Evolutionary conservation across 2,113 vertebrate genomes (phyloP), one percentile per base, ranked within the genome.

Genomic region (Diphyllodes magnificus): DNA sequence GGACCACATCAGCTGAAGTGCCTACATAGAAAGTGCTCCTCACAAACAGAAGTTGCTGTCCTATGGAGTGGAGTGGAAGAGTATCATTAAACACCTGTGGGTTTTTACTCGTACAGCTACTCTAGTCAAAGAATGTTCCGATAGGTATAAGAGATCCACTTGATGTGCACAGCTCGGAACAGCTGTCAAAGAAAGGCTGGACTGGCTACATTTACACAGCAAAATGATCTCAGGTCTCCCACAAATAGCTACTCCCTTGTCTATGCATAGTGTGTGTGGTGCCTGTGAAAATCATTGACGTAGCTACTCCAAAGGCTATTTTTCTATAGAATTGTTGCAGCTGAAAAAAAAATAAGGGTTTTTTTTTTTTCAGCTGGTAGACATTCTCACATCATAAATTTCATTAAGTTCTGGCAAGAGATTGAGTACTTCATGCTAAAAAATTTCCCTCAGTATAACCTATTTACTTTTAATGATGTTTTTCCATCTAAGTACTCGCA

Each of bases 391-490:
- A 16, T 56, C 21, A 66, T 86, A 94, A 86, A 86, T 86, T 57
- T 50, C 19, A 91, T 84, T 88, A 81, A 40, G 9, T 76, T 94
- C 42, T 88, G 44, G 50, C 35, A 93, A 82, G 35, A 81, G n/a
- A 60, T 8, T 24, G 57, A 81, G 22, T 82, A 47, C 11, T 14
- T 90, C 44, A 61, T 39, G 23, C 68, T 92, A 88, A 95, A 95
- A 84, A 61, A 60, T 31, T 66, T 40, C 63, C 49, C 11, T 56
- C 49, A 31, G 6, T 79, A 53, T 57, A 65, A 45, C 72, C 37
- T 81, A 19, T 82, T 88, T 79, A 68, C 11, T 78, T 95, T 86
- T 93, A 92, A 91, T 76, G 12, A 57, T 81, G 37, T 35, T 96
- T 93, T 93, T 59, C 59, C 37, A 49, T 30, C 37, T 66, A 65